A percentile compares a stretch with the other conserved stretches of the same genome.
Conservation (phyloP, 2,113 vertebrate genomes). For the Syngnathus typhle region DNA sequence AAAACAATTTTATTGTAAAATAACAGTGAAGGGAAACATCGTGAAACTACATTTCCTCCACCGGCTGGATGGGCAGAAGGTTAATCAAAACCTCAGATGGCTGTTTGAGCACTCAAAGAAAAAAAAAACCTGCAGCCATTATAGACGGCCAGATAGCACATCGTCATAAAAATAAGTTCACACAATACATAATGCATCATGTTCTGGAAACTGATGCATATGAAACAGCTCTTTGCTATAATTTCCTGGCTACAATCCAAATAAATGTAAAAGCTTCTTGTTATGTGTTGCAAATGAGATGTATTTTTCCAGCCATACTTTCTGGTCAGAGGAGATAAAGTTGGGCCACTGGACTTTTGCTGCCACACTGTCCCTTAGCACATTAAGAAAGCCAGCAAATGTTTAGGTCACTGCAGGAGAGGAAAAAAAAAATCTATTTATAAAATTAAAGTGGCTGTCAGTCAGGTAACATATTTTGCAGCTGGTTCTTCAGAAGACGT, state of each 20-base stretch:
- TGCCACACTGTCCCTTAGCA: slow-evolving; percentile 26
- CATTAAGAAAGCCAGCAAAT: slow-evolving; percentile 14
- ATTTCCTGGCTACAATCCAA: slow-evolving; percentile 54
- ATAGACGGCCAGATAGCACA: slow-evolving; percentile 55
- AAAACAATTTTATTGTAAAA: slow-evolving; percentile 12
- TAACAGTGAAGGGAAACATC: slow-evolving; percentile 4
- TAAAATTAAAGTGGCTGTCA: too few relatives aligned
- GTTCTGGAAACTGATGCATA: slow-evolving; percentile 43
- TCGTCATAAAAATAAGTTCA: slow-evolving; percentile 53
- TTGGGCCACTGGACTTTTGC: slow-evolving; percentile 23
- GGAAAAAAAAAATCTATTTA: slow-evolving; percentile 11
- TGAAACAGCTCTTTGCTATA: slow-evolving; percentile 47
- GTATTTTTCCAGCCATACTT: slow-evolving; percentile 24
- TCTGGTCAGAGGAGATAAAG: slow-evolving; percentile 47
- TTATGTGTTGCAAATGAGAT: slow-evolving; percentile 33
- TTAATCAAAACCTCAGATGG: slow-evolving; percentile 46
- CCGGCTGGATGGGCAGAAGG: slow-evolving; percentile 23
- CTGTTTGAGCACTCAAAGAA: slow-evolving; percentile 22
- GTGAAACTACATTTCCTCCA: slow-evolving; percentile 6
- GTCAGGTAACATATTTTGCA: too few relatives aligned
- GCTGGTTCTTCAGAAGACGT: background rate
- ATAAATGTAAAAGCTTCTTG: slow-evolving; percentile 26
- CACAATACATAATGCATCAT: slow-evolving; percentile 46
- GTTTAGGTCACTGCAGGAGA: slow-evolving; percentile 31
- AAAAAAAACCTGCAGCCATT: slow-evolving; percentile 28